These are phyloP conservation scores for Leptocoma aspasia DNA, from an alignment of 2,113 vertebrate species.

Conservation along the genomic window DNA sequence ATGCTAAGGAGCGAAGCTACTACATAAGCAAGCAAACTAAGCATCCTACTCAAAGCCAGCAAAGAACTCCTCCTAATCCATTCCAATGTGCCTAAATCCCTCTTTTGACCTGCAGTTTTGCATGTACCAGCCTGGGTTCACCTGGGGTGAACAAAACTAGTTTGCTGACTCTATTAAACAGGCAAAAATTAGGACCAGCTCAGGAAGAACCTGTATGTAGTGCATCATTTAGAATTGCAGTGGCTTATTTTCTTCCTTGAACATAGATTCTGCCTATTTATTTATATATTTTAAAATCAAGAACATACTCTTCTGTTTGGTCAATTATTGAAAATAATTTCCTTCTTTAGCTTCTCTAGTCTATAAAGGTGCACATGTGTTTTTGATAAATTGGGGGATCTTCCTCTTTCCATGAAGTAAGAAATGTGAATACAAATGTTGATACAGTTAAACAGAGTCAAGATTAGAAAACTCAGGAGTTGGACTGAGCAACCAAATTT, in stretches of 20 bases:
- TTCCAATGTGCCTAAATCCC: neutral
- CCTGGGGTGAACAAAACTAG: neutral
- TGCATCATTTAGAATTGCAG: neutral
- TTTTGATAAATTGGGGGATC: neutral
- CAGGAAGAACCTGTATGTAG: neutral
- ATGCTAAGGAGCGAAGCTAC: neutral
- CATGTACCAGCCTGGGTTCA: rapidly evolving
- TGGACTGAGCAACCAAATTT: neutral
- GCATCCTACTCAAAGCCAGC: neutral
- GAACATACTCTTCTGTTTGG: neutral
- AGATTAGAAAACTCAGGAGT: neutral
- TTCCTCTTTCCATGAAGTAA: neutral
- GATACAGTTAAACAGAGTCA: neutral
- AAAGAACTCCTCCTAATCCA: neutral
- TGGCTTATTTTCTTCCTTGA: neutral
- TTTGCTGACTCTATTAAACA: neutral
- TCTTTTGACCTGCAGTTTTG: neutral
- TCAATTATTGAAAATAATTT: neutral
- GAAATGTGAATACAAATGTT: neutral
- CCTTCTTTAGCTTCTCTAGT: neutral
- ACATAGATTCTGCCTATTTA: neutral
- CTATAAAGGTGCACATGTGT: neutral
- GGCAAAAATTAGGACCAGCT: neutral
- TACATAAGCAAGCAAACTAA: neutral
- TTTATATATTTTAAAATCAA: neutral